Conservation (phyloP, 2,113 vertebrate species). For the Ochotona curzoniae region DNA sequence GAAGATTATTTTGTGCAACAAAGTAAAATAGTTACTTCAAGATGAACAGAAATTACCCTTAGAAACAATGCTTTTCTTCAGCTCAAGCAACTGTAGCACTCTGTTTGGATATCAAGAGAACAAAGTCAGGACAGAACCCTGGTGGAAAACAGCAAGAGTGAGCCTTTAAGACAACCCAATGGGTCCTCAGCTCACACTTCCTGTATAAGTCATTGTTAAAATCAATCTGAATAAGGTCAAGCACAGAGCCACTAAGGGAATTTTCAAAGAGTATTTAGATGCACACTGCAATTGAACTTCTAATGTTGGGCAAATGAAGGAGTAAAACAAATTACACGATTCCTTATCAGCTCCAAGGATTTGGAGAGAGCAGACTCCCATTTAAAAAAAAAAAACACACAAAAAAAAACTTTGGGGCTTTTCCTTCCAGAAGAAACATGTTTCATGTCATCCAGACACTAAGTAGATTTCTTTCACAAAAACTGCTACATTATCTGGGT, state of each 20-base stretch:
- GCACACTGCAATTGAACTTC: neutral
- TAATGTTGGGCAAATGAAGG: conserved; percentile 59
- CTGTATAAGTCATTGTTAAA: neutral
- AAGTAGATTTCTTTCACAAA: conserved; percentile 88
- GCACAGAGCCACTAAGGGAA: neutral
- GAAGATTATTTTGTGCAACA: neutral
- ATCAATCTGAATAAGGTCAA: conserved; percentile 34
- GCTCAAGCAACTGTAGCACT: neutral
- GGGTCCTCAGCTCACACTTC: neutral
- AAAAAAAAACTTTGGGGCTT: conserved; percentile 79
- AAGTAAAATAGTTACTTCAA: neutral
- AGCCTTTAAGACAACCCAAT: neutral
- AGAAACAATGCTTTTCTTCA: conserved; percentile 5
- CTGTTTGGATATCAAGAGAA: neutral
- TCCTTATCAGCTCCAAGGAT: conserved; percentile 70
- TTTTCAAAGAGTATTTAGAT: conserved; percentile 41
- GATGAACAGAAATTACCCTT: neutral
- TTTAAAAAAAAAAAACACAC: conserved; percentile 76
- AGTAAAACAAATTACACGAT: conserved; percentile 77
- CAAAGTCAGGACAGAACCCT: neutral
- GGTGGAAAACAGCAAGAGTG: neutral
- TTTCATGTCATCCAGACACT: conserved; percentile 87
- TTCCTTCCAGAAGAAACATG: conserved; percentile 76
- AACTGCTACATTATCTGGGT: conserved; percentile 88
- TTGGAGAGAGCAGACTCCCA: conserved; percentile 71